Conservation (phyloP, 2,113 vertebrate species). For the Sorex fumeus region DNA sequence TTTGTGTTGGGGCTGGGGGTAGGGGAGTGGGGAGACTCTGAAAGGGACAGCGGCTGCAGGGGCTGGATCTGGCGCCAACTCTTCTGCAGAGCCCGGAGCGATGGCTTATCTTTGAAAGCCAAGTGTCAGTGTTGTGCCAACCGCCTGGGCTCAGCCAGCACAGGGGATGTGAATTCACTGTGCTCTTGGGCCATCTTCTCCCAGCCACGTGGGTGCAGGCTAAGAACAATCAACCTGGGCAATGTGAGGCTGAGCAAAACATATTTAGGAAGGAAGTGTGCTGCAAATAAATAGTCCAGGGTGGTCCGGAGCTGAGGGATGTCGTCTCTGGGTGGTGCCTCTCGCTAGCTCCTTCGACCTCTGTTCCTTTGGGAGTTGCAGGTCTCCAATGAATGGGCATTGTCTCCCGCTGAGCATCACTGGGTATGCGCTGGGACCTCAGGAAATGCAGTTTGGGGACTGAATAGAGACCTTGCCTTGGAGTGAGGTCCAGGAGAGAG, state of each 20-base stretch:
- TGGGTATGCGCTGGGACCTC: not conserved
- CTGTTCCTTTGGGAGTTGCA: slow-evolving; percentile 14
- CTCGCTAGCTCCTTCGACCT: not conserved
- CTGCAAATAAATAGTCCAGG: not conserved
- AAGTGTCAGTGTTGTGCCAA: not conserved
- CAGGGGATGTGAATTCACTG: not conserved
- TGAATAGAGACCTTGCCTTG: not conserved
- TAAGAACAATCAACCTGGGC: slow-evolving; percentile 51
- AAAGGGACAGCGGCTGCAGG: not conserved
- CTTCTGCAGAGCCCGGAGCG: not conserved
- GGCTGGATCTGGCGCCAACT: not conserved
- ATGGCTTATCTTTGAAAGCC: not conserved
- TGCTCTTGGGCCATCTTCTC: slow-evolving; percentile 23
- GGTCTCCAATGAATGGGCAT: too few relatives aligned
- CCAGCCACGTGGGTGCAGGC: not conserved
- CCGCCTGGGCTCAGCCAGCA: not conserved
- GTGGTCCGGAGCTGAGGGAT: not conserved
- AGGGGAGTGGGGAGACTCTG: not conserved
- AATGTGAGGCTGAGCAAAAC: slow-evolving; percentile 36
- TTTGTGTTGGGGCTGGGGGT: not conserved
- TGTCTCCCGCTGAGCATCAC: not conserved
- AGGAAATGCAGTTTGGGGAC: not conserved
- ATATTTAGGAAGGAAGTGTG: slow-evolving; percentile 40
- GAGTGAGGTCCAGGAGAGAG: not conserved
- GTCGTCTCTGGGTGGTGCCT: not conserved